Percentiles rank a stretch among this genome's conserved stretches.
Evolutionary conservation across 2,888 invertebrate genomes (phyloP).

Genomic region (Uloborus plumipes): DNA sequence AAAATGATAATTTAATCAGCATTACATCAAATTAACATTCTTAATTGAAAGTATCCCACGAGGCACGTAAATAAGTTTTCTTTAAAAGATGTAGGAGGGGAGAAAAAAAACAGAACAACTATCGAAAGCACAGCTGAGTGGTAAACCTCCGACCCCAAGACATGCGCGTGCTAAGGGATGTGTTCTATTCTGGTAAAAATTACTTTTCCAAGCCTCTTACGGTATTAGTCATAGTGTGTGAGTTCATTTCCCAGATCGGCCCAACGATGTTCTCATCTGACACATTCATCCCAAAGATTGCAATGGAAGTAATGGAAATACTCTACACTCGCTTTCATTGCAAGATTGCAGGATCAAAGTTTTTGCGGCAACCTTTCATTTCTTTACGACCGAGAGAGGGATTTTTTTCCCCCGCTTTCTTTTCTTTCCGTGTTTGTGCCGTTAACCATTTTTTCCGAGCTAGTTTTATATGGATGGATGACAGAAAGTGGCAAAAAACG

Average conservation of each 20-base stretch:
- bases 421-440: constrained; percentile 19
- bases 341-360: constrained; percentile 5
- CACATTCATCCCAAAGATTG: constrained; percentile 31
- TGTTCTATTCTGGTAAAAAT: too few relatives aligned
- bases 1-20: too few relatives aligned
- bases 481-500: constrained; percentile 33
- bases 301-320: constrained; percentile 54
- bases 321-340: constrained; percentile 4
- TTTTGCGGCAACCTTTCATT: constrained; percentile 10
- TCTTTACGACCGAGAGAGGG: constrained; percentile 2
- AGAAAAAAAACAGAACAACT: neutral
- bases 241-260: constrained; percentile 10
- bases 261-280: constrained; percentile 26
- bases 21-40: too few relatives aligned
- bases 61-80: neutral
- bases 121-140: too few relatives aligned
- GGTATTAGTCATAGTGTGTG: constrained; percentile 10
- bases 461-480: constrained; percentile 41
- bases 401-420: constrained; percentile 6
- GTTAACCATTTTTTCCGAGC: constrained; percentile 34
- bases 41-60: too few relatives aligned
- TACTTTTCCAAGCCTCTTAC: neutral
- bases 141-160: too few relatives aligned
- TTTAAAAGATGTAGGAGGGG: neutral
- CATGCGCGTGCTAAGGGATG: too few relatives aligned